Percentiles rank a stretch among this genome's conserved stretches.
These are phyloP conservation scores for Sciurus carolinensis DNA, from an alignment of 2,797 vertebrate species.

Conservation along the genomic window DNA sequence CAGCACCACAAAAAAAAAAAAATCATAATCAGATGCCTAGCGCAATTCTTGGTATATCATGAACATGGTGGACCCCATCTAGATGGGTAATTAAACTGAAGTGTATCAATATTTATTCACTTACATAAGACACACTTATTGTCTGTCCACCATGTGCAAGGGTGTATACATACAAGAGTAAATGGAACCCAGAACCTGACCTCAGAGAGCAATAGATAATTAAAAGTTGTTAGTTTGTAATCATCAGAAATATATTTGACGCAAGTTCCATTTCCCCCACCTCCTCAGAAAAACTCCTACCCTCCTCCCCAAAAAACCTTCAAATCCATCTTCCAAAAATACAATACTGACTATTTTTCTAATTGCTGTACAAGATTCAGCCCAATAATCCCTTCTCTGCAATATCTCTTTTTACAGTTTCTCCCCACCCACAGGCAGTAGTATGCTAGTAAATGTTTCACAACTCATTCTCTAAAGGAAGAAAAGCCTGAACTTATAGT, in stretches of 20 bases:
- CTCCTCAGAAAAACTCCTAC: background rate
- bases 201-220: background rate
- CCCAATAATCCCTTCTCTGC: background rate
- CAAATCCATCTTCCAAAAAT: background rate
- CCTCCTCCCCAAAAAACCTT: background rate
- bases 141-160: background rate
- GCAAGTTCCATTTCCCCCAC: background rate
- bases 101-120: background rate
- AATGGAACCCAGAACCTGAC: background rate
- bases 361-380: background rate
- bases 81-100: background rate
- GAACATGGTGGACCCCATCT: background rate
- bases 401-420: background rate
- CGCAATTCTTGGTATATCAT: background rate
- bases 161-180: background rate
- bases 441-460: slow-evolving; percentile 13
- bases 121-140: slow-evolving; percentile 18
- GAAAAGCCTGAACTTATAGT: background rate
- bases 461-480: background rate
- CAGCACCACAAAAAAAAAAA: no score
- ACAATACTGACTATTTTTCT: background rate
- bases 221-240: slow-evolving; percentile 41
- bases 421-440: background rate
- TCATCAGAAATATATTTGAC: slow-evolving; percentile 2
- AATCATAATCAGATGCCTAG: background rate